Evolutionary conservation across 2,113 vertebrate genomes (phyloP), one percentile per base, ranked within the genome.

Genomic region (Pseudolaguvia tuberculata): DNA sequence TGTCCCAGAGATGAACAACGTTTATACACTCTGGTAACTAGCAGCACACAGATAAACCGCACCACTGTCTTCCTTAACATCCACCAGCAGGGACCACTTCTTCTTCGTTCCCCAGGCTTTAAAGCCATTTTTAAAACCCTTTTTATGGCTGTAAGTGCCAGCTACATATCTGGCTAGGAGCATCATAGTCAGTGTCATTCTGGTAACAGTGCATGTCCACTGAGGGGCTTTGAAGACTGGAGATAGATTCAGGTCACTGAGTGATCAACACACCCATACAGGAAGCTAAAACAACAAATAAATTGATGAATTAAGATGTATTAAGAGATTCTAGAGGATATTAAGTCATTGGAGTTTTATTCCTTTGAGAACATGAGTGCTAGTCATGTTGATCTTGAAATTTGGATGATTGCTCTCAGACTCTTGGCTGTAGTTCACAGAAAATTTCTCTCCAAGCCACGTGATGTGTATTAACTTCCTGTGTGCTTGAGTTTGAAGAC

Each of bases 21-120:
- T 23, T 78, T 6, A 47, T 47, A 58, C 78, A 80, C 70, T 58
- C 76, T 84, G 78, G n/a, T 20, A 52, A 69, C 76, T 78, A 35
- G 76, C 80, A 77, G 83, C 80, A 80, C 80, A 78, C 45, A 82
- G 50, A 65, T 75, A 82, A 56, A 84, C 58, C 10, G 78, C 80
- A 29, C 59, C 61, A 29, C 23, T 50, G 20, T 23, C 67, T 11
- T 74, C 42, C 27, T 66, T 14, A 57, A 74, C 67, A 48, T 79
- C 48, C 3, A 84, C 70, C 5, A 20, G 52, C 45, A 84, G 66
- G 11, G 72, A 78, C 80, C 82, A 83, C 31, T 71, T 50, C 59
- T 76, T 80, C 23, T 66, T 69, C 47, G 61, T 51, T 17, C 74
- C 51, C 42, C 29, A 65, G 18, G 61, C n/a, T 15, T 27, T 68